Conservation (phyloP, 1,140 invertebrate genomes). For the Magallana angulata region DNA sequence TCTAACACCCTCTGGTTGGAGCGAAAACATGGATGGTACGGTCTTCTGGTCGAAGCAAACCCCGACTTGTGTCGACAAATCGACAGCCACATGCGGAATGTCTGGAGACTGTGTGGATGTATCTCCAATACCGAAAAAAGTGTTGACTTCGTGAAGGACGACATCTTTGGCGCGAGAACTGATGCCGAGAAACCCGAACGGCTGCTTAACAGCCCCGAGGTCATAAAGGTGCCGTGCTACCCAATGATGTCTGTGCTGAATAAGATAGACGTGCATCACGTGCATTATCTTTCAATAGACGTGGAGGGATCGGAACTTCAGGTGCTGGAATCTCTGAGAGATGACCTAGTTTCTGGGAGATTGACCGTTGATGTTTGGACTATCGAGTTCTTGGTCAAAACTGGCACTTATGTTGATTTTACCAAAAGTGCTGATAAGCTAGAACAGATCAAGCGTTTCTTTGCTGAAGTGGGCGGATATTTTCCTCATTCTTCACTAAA, state of each 20-base stretch:
- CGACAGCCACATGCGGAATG: conserved; percentile 2
- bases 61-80: conserved; percentile 75
- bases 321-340: conserved; percentile 17
- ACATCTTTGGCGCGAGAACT: neutral
- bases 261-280: neutral
- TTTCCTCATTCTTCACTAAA: conserved; percentile 25
- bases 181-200: neutral
- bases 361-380: conserved; percentile 43
- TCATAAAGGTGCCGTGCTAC: conserved; percentile 14
- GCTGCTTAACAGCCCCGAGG: neutral
- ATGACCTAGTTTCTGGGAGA: conserved; percentile 5
- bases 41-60: conserved; percentile 87
- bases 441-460: conserved; percentile 1
- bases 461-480: conserved; percentile 15
- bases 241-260: neutral
- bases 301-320: conserved; percentile 35
- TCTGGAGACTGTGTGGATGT: conserved; percentile 41
- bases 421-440: conserved; percentile 18
- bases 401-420: neutral
- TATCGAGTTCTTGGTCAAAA: conserved; percentile 7
- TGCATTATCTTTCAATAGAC: conserved; percentile 41
- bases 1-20: conserved; percentile 86
- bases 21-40: conserved; percentile 85
- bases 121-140: neutral
- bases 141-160: conserved; percentile 17